Evolutionary conservation across 2,888 invertebrate species (phyloP), one percentile per base, ranked within the genome.

Genomic region (Tanypteryx hageni): DNA sequence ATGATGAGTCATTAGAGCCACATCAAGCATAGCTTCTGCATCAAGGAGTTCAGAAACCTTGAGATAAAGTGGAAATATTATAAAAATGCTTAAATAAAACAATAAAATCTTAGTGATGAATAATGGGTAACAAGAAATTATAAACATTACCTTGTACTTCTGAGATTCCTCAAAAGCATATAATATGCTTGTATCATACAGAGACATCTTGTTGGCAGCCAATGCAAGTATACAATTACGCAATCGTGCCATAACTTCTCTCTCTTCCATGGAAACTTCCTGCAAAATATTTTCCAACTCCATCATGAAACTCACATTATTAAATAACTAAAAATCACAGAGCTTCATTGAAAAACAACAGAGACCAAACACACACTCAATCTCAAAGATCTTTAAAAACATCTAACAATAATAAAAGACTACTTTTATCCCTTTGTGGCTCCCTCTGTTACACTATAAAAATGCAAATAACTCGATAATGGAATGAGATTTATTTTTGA

Each of bases 151-250:
- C 93, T 95, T 95, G 94, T 98, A 99, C 94, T 98, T 98, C 81
- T 97, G 95, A 10, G 99, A 99, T 94, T 98, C 98, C 94, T 99
- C 98, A 95, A 97, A 99, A 0, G 99, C 98, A 94, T 98, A 98
- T 93, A 97, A 96, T 86, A 99, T 98, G 94, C 98, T 98, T 0
- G 99, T 98, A 94, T 99, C 99, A 94, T 97, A 99, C 3, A 99
- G 95, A 96, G 98, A 97, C 95, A 99, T 97, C 94, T 98, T 98
- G 93, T 98, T 97, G 56, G 98, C 97, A 0, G 98, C 97, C 92
- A 99, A 95, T 0, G 98, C 97, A 86, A 98, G 95, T 93, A 99
- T 97, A 94, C 99, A 99, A 95, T 99, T 99, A 92, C 98, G 96
- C 56, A 99, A 95, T 92, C 99, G 96, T 0, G 97, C 97, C 94